Conservation (phyloP, 64 coral and sea anemone genomes). For the Montipora foliosa region DNA sequence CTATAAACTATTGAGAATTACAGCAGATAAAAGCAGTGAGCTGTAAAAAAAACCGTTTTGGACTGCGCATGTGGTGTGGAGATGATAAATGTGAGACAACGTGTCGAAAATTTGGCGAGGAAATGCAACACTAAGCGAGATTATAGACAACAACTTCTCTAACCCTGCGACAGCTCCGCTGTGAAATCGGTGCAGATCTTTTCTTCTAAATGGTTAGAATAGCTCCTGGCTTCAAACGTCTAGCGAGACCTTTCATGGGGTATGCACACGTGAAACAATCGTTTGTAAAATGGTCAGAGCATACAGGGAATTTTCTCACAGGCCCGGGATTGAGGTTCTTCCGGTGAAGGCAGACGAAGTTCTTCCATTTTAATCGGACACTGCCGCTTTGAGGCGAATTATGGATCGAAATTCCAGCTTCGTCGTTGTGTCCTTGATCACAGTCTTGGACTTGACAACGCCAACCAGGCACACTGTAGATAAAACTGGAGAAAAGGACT, state of each 20-base stretch:
- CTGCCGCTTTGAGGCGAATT: not conserved
- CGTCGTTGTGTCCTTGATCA: not conserved
- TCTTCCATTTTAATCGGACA: not conserved
- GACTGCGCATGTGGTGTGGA: too few relatives aligned
- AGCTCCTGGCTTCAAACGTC: slow-evolving; percentile 13
- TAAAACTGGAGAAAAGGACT: not conserved
- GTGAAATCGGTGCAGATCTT: slow-evolving; percentile 27
- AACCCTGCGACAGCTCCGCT: slow-evolving; percentile 8
- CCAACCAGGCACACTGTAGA: not conserved
- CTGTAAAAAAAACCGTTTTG: too few relatives aligned
- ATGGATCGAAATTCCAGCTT: not conserved
- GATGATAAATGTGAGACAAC: not conserved
- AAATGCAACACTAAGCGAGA: too few relatives aligned
- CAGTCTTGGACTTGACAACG: not conserved
- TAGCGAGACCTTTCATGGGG: not conserved
- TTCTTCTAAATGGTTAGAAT: slow-evolving; percentile 44
- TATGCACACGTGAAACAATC: slow-evolving; percentile 42
- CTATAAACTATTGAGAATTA: too few relatives aligned
- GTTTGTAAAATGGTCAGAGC: slow-evolving; percentile 25
- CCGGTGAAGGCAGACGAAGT: not conserved
- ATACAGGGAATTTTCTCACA: not conserved
- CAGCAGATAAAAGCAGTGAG: too few relatives aligned
- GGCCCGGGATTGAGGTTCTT: not conserved
- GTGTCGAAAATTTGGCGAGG: too few relatives aligned
- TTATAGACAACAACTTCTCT: not conserved